Evolutionary conservation across 2,888 invertebrate genomes (phyloP), one percentile per base, ranked within the genome.

Genomic region (Papilio demoleus): DNA sequence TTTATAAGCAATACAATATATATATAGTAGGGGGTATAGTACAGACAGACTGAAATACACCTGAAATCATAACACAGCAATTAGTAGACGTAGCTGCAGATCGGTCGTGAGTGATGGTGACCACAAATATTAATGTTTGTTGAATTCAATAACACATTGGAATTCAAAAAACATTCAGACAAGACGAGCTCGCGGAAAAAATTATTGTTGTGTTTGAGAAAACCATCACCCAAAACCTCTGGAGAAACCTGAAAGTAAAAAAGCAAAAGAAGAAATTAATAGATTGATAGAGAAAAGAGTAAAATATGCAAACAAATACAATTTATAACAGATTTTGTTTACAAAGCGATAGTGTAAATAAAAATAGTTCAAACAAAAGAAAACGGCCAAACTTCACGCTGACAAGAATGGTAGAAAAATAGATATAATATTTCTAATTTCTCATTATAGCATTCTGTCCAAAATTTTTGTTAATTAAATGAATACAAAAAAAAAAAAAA

Each of bases 51-150:
- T 77, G 75, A 75, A 75, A 84, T 81, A 84, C 78, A 90, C 89
- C 91, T 91, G 91, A 82, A 91, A 90, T 84, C 81, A 89, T 85
- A 88, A 81, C 82, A 79, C 78, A 75, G 77, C 74, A 80, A 79
- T 79, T 79, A 78, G 75, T 76, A 72, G 71, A 74, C 70, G 31
- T n/a, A 73, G 68, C 70, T 72, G 66, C 70, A 67, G 65, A 72
- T 38, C 9, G 63, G 63, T 45, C 9, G 27, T 50, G 68, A 50
- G 64, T 64, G 68, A 68, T 64, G 64, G 63, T 59, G 66, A 70
- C 68, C 70, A 70, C 61, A 60, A 69, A 11, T 22, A 24, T 1
- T 2, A 1, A 53, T 53, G 53, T 27, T 53, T 53, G 1, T 53
- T 53, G 53, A 53, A 27, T 27, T 50, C 24, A n/a, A 59, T 19